Conservation (phyloP, 2,888 invertebrate species). For the Mystacides longicornis region DNA sequence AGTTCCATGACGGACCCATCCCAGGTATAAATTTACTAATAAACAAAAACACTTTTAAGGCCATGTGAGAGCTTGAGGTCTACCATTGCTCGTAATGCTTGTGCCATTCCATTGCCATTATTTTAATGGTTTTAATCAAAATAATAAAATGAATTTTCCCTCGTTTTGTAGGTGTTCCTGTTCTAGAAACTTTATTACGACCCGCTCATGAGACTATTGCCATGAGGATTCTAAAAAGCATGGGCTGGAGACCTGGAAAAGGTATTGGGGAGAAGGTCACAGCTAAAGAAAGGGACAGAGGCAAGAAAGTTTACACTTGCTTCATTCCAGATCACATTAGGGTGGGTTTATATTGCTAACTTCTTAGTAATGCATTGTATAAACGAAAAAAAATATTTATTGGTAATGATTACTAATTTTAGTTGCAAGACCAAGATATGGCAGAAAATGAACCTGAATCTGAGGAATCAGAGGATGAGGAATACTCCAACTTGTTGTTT, state of each 20-base stretch:
- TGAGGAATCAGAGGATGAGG: constrained; percentile 37
- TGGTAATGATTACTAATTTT: not conserved
- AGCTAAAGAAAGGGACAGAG: constrained; percentile 37
- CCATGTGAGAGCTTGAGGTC: no score
- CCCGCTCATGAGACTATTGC: constrained; percentile 84
- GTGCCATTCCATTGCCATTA: no score
- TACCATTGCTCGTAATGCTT: no score
- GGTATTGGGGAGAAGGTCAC: constrained; percentile 60
- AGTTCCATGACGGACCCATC: constrained; percentile 44
- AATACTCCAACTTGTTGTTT: constrained; percentile 54
- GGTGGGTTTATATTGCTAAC: no score
- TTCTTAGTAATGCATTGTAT: no score
- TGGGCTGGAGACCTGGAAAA: constrained; percentile 91
- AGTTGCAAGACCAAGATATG: not conserved
- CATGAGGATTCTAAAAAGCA: constrained; percentile 71
- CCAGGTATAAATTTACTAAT: no score
- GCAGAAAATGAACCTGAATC: not conserved
- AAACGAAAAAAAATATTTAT: not conserved
- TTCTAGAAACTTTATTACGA: constrained; percentile 59
- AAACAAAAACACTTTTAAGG: no score
- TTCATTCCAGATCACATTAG: constrained; percentile 37
- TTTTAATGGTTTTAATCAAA: no score
- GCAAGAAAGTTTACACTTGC: constrained; percentile 42
- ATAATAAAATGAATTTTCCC: no score
- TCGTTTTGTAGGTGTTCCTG: constrained; percentile 61